phyloP scores from a whole-genome alignment of 2,113 vertebrate genomes.

The Erinaceus europaeus region DNA sequence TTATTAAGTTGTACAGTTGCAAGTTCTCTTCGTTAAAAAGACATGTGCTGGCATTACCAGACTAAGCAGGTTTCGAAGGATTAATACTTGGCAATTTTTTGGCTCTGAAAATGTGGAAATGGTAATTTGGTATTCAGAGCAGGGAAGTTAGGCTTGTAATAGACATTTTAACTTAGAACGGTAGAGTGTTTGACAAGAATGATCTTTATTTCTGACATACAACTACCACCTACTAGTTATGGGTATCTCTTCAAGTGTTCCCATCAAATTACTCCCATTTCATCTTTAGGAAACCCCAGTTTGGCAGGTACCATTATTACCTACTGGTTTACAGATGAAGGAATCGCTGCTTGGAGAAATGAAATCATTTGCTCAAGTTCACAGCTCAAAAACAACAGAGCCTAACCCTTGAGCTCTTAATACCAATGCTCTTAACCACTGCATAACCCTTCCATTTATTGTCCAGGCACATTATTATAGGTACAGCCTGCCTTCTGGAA shows the following conservation, averaged over 20 bases:
- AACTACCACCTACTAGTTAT: neutral
- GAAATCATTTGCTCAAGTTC: slow-evolving; percentile 9
- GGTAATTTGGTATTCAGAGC: slow-evolving; percentile 44
- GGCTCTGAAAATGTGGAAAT: slow-evolving; percentile 57
- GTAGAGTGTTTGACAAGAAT: neutral
- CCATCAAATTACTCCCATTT: neutral
- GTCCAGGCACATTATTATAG: neutral
- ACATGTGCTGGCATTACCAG: slow-evolving; percentile 35
- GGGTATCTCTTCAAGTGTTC: neutral
- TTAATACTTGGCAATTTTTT: slow-evolving; percentile 74
- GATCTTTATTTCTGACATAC: neutral
- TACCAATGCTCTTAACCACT: neutral
- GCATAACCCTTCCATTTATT: neutral
- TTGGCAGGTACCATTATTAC: neutral
- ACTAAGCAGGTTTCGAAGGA: slow-evolving; percentile 66
- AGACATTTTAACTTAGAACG: neutral
- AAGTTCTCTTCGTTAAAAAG: slow-evolving; percentile 6
- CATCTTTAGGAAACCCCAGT: neutral
- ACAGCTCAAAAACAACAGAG: neutral
- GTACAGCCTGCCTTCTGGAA: neutral
- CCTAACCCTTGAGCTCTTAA: neutral
- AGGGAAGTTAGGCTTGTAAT: neutral
- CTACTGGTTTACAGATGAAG: neutral
- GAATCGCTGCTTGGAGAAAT: neutral
- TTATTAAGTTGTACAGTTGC: slow-evolving; percentile 32